Percentiles rank a stretch among this genome's conserved stretches.
Conservation (phyloP, 2,888 invertebrate genomes). For the Tenthredo scrophulariae region DNA sequence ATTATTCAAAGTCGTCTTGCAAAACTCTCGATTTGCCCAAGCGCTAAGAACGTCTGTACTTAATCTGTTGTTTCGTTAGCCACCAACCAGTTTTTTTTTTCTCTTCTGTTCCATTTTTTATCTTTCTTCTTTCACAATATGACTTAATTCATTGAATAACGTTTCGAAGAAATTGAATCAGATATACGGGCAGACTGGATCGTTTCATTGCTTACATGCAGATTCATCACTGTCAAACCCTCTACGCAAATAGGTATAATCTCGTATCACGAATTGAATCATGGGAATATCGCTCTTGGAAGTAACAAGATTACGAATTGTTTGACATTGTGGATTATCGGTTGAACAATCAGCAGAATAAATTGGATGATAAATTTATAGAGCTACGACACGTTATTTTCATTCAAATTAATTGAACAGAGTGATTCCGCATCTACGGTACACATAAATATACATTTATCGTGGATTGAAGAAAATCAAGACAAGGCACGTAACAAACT, state of each 20-base stretch:
- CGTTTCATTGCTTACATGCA: not conserved
- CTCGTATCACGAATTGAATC: conserved; percentile 35
- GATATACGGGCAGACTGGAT: not conserved
- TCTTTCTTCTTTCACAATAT: not conserved
- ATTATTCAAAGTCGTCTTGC: conserved; percentile 45
- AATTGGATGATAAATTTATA: not conserved
- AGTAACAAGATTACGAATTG: conserved; percentile 20
- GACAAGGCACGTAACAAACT: not conserved
- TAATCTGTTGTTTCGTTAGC: conserved; percentile 24
- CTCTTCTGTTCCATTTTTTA: not conserved
- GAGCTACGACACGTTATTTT: not conserved
- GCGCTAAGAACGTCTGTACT: conserved; percentile 6
- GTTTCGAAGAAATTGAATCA: conserved; percentile 3
- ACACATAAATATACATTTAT: not conserved
- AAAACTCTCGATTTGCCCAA: conserved; percentile 30
- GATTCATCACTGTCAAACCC: conserved; percentile 19
- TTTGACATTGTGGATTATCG: not conserved
- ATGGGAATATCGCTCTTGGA: conserved; percentile 17
- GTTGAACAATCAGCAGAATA: not conserved
- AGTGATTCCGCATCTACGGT: not conserved
- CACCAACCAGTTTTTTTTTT: not conserved
- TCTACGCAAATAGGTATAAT: not conserved
- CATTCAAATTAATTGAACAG: not conserved
- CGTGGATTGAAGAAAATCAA: not conserved
- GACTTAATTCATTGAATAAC: not conserved